These are phyloP conservation scores for Steinernema khuongi DNA, from an alignment of 1,140 invertebrate species.

Conservation along the genomic window DNA sequence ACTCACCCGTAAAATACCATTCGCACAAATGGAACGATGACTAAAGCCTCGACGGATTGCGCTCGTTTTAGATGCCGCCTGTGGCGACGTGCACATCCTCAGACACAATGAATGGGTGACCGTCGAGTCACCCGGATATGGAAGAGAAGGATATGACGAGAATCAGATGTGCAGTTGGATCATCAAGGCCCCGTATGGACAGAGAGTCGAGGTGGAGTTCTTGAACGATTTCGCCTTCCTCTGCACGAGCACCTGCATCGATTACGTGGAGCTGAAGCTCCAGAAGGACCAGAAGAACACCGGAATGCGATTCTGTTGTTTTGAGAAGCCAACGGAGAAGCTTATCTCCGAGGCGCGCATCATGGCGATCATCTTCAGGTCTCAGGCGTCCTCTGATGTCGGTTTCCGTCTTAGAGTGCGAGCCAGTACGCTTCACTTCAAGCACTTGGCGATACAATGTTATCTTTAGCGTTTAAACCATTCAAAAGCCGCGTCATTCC, in stretches of 20 bases:
- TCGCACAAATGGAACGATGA: too few species aligned
- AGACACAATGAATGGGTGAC: constrained; percentile 32
- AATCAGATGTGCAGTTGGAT: constrained; percentile 54
- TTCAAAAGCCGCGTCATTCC: constrained; percentile 23
- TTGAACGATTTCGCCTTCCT: constrained; percentile 53
- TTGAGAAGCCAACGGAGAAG: constrained; percentile 37
- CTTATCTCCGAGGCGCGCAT: constrained; percentile 46
- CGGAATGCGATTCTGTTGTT: constrained; percentile 49
- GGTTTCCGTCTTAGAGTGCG: constrained; percentile 46
- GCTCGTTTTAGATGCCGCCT: constrained; percentile 46
- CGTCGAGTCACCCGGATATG: constrained; percentile 48
- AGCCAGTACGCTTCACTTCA: constrained; percentile 40
- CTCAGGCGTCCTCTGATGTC: constrained; percentile 40
- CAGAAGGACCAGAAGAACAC: constrained; percentile 46
- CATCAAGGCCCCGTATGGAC: constrained; percentile 33
- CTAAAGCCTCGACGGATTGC: too few species aligned
- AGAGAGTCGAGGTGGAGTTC: constrained; percentile 48
- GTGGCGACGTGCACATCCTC: constrained; percentile 44
- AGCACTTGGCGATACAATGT: background rate
- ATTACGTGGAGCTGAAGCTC: constrained; percentile 54
- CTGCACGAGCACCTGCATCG: constrained; percentile 50
- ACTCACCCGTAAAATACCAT: too few species aligned
- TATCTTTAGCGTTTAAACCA: constrained; percentile 20
- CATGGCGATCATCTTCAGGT: constrained; percentile 49
- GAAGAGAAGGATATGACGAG: constrained; percentile 43